These are phyloP conservation scores for Euphydryas editha DNA, from an alignment of 2,888 invertebrate species.

Conservation along the genomic window DNA sequence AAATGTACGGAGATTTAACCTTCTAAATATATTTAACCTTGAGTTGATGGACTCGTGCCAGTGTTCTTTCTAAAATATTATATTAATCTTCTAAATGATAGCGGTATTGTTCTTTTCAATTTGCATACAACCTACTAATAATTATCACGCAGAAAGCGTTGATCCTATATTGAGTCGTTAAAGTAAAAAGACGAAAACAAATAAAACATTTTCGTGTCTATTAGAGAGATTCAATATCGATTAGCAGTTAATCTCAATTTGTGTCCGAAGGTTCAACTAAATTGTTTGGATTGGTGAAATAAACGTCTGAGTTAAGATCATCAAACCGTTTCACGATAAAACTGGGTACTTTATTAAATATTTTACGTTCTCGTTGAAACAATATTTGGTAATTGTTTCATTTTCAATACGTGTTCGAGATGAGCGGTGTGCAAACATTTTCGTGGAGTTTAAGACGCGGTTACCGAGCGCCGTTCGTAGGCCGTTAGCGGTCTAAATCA, in stretches of 20 bases:
- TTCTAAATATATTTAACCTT: neutral
- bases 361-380: neutral
- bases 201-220: constrained; percentile 55
- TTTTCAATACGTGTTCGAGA: neutral
- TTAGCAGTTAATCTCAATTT: constrained; percentile 72
- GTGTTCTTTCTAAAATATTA: neutral
- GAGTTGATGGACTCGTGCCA: neutral
- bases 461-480: constrained; percentile 21
- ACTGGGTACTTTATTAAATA: neutral
- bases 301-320: constrained; percentile 60
- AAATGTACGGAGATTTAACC: constrained; percentile 16
- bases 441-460: constrained; percentile 29
- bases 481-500: constrained; percentile 49
- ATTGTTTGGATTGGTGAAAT: constrained; percentile 63
- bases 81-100: no score
- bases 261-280: constrained; percentile 58
- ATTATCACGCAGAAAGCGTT: neutral
- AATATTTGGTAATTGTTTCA: constrained; percentile 5
- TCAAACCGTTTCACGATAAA: constrained; percentile 46
- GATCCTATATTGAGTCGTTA: neutral
- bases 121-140: no score
- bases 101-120: no score
- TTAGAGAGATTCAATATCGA: constrained; percentile 56
- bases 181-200: neutral
- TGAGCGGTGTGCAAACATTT: constrained; percentile 27